Base-by-base conservation (phyloP, 2,113 vertebrate genomes). In the Erpornis zantholeuca region DNA sequence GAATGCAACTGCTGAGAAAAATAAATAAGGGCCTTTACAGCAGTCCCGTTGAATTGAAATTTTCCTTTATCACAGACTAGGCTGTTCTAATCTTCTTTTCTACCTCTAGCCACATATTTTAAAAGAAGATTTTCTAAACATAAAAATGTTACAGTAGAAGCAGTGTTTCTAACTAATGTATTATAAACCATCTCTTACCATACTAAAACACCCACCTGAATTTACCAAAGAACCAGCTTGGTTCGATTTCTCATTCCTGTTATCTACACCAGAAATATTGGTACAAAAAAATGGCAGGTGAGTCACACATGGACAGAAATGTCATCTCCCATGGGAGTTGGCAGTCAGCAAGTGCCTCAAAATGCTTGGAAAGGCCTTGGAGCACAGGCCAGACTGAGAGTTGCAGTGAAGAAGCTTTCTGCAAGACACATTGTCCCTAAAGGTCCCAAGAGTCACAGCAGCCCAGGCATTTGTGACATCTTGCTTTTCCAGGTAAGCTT, bases 1-100 rank as follows among this genome's bases (percentile, higher is more conserved):
- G 77, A 88, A 91, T 70, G 71, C 87, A 91, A 38, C 91, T 69
- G 79, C 94, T 91, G 85, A 90, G 89, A 79, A 96, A 96, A 97
- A 96, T 90, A 96, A 95, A 93, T 93, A 95, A 76, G 45, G 68
- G 71, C 49, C 61, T 95, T 92, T 91, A 86, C 61, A 89, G 91
- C 73, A 84, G 78, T 93, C 65, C 64, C 4, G 1, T 38, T 76
- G 84, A 90, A 95, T 78, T 66, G 89, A 75, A 87, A 68, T 80
- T 65, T 87, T 76, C 57, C 73, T 95, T 94, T 95, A 91, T 91
- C 81, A 79, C 47, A 78, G 78, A 57, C 78, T 86, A 75, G 73
- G 47, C 81, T 45, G 29, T 82, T 82, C 60, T 75, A 92, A 87
- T 92, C 69, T 88, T 57, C 69, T 92, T 92, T 91, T 40, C 78